Percentiles rank a stretch among this genome's conserved stretches.
These are phyloP conservation scores for Cryptoblepharus egeriae DNA, from an alignment of 2,797 vertebrate species.

Conservation along the genomic window DNA sequence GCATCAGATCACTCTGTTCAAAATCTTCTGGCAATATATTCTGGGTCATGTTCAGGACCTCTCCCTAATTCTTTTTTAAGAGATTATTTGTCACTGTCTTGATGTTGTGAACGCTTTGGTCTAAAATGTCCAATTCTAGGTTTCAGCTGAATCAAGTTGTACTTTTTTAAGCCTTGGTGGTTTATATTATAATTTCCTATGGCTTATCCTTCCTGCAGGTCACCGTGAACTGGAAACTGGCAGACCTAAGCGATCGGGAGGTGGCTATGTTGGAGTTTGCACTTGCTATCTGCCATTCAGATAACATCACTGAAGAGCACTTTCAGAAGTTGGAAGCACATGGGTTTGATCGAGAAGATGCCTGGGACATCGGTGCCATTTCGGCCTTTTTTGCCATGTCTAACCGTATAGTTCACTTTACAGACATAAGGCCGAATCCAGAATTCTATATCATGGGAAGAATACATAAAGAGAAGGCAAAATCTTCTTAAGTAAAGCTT, in stretches of 20 bases:
- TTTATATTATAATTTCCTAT: not conserved
- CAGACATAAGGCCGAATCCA: conserved; percentile 82
- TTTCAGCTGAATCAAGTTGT: not conserved
- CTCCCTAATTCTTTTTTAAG: not conserved
- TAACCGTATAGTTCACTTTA: conserved; percentile 84
- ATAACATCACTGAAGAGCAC: conserved; percentile 85
- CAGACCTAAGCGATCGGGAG: conserved; percentile 79
- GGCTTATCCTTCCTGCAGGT: conserved; percentile 73
- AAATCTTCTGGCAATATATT: not conserved
- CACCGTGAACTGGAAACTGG: conserved; percentile 81
- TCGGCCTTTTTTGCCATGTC: conserved; percentile 89
- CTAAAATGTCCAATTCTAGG: not conserved
- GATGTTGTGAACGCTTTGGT: not conserved
- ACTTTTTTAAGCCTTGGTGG: too few relatives aligned
- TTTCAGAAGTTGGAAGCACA: conserved; percentile 82
- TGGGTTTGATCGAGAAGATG: conserved; percentile 85
- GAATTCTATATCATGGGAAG: conserved; percentile 88
- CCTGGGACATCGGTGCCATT: conserved; percentile 87
- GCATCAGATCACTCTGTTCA: too few relatives aligned
- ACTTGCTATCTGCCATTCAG: conserved; percentile 80
- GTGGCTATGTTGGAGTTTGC: conserved; percentile 87
- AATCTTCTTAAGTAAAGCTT: rapidly evolving
- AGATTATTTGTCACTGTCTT: not conserved
- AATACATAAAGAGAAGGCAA: not conserved
- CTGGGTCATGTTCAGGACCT: too few relatives aligned